Evolutionary conservation across 1,140 invertebrate genomes (phyloP), one percentile per base, ranked within the genome.

Genomic region (Heliconius hewitsoni): DNA sequence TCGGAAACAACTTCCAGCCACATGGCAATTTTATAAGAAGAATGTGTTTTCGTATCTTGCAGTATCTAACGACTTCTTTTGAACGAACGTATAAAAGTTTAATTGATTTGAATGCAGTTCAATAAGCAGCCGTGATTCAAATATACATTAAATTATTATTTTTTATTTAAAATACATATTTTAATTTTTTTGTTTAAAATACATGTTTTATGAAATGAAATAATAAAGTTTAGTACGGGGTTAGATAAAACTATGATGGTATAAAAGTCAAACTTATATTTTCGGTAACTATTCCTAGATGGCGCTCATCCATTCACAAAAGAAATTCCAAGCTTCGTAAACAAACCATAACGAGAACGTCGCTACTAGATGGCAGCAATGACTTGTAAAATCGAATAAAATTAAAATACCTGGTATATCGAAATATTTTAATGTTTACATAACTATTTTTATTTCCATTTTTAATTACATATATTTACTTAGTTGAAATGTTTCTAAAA

Each of bases 381-480:
- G 42, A 27, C 34, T 46, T 52, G 71, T 52, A 78, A 78, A 78
- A 60, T 39, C 8, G 8, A 19, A 57, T 30, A 66, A 66, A 66
- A 13, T 66, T 27, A 23, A 30, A 66, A 66, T 13, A 57, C 2
- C 8, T n/a, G 8, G 23, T 30, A 76, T 27, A 16, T 66, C 23
- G 11, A 30, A 66, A 27, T 66, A 66, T 46, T 46, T 46, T 46
- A 1, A 46, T 27, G 3, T 27, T 27, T 27, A 66, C 27, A 66
- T 66, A 66, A 66, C 60, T 66, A 60, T 30, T 66, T 66, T 27
- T 13, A 66, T 66, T 30, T 13, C n/a, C 27, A 66, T 66, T 27
- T 8, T 27, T 66, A 27, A 66, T 66, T 4, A 66, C 60, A 30
- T 30, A 16, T 8, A 66, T 13, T 66, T 66, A 30, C 9, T 66